Base-by-base conservation (phyloP, 2,888 invertebrate species). In the Micropterix aruncella region DNA sequence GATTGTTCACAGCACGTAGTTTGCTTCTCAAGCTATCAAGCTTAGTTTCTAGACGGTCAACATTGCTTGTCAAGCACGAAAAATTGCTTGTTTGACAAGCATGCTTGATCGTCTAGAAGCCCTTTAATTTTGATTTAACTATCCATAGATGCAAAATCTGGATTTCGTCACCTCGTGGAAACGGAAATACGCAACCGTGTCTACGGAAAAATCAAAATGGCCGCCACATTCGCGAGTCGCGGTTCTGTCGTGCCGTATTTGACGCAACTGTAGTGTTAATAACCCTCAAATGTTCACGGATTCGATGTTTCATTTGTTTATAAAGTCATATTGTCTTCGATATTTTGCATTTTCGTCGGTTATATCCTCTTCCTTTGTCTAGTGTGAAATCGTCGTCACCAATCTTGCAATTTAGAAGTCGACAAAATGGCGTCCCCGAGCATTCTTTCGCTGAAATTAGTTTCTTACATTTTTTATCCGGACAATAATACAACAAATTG, bases 361-460 rank as follows among this genome's bases (percentile, higher is more conserved):
- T 47, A 38, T 27, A 7, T 27, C 27, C 12, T 27, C 5, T 12
- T 27, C 12, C 12, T 7, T 27, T 27, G 38, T 38, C 38, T 16
- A 39, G 18, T 42, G 40, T 38, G 37, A 43, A 48, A 48, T 45
- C 43, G 48, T 48, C 48, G 48, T 48, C 48, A 48, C 47, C 48
- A 48, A 40, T 44, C 46, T 37, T 38, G 40, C 44, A 45, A 43
- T 43, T 48, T 44, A 39, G 17, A 40, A 43, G 65, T 66, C 67
- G 66, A 71, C 71, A 71, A 71, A 70, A 71, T 71, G 71, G 71
- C 71, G 71, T 70, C 71, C 63, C 68, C 64, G 66, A 63, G 63
- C 67, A 62, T 68, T 67, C 63, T 66, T 66, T 69, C 66, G 59
- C 61, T 60, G 63, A 65, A 65, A 68, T 66, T 60, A 61, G 58